Base-by-base conservation (phyloP, 2,888 invertebrate genomes). In the Sclerodermus sp. region DNA sequence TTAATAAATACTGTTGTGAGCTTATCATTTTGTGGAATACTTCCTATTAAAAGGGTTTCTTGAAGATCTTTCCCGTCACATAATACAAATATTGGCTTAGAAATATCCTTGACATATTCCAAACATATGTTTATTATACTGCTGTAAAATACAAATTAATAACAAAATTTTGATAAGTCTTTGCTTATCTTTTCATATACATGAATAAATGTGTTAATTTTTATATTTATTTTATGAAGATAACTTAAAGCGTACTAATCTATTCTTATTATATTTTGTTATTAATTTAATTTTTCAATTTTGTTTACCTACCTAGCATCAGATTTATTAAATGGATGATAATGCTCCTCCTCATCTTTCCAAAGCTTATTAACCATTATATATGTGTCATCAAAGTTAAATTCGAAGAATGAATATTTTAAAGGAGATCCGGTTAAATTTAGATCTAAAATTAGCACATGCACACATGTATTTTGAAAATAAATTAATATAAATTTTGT, bases 341-440 rank as follows among this genome's bases (percentile, higher is more conserved):
- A 58, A 36, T 30, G 46, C 44, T 70, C 70, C 40, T 70, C 71
- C 3, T 54, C 53, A 44, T 55, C 64, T 4, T 36, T 43, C 68
- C 68, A 71, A 56, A 62, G 61, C 12, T 51, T 55, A 17, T 51
- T 61, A 1, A 43, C 9, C 4, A 47, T 17, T 1, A 58, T 16
- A 13, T 63, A 46, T 0, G 60, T 64, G 14, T 68, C 58, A 3
- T 69, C 60, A 10, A 68, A 59, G 15, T 54, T 49, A 16, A 51
- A 60, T 5, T 61, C 61, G 0, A 42, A 54, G 29, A 70, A 71
- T 0, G 70, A 65, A 45, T 65, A 68, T 14, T 58, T 40, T 42
- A 72, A 43, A 16, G 71, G 71, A 12, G 67, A 68, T 13, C 71
- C 71, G 15, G 68, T 71, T 6, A 68, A 37, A 23, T 72, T 68